Base-by-base conservation (phyloP, 1,140 invertebrate species). In the Bombus superbus region DNA sequence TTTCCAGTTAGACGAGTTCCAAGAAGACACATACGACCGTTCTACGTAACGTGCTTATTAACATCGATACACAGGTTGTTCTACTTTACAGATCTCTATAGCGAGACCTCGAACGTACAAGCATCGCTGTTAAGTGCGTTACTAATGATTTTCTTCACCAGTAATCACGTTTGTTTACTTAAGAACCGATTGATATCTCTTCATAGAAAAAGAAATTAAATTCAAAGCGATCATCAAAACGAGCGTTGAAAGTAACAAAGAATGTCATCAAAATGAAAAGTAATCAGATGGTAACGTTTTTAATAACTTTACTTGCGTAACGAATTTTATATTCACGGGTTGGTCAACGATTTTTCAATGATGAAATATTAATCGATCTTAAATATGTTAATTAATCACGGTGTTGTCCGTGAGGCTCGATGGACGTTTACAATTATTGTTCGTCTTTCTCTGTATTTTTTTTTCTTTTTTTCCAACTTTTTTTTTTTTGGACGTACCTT, bases 31-130 rank as follows among this genome's bases (percentile, higher is more conserved):
- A 68, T 28, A 83, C 62, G 44, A 77, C 74, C 71, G 78, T 81
- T 73, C n/a, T 73, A 69, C 68, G 81, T 53, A 83, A 83, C 74
- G 76, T 40, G 62, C 81, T n/a, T 69, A 62, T 85, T 85, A 81
- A 74, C 84, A 81, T 68, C 84, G 69, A 81, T 81, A 73, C 57
- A 81, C 84, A 81, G 84, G 84, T 85, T 73, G 78, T 81, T 81
- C 79, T 44, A 59, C 59, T 74, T 81, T 81, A 38, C 78, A 85
- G 84, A 85, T 81, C 72, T 66, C 72, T 59, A 47, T 85, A 85
- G 75, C 76, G 77, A 81, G 42, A 74, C 79, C 22, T 81, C 84
- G 71, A 66, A 81, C 68, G 83, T 85, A 85, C 71, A 75, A 75
- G 84, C 84, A 68, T 81, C 79, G 84, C 77, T 79, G 28, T 72